Percentiles rank a stretch among this genome's conserved stretches.
These are phyloP conservation scores for Ecliptopera silaceata DNA, from an alignment of 2,888 invertebrate genomes.

Conservation along the genomic window DNA sequence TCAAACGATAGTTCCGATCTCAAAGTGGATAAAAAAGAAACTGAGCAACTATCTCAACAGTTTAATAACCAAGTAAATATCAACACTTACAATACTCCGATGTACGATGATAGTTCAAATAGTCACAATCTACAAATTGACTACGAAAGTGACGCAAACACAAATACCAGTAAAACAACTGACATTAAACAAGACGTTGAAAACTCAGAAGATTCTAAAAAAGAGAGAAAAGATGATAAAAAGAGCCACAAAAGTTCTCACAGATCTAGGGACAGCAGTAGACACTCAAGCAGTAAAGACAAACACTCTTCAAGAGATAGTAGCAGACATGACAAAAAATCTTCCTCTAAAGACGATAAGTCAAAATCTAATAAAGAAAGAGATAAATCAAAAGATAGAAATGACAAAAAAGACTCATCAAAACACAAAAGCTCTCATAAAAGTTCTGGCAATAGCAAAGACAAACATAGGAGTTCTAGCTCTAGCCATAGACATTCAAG, in stretches of 20 bases:
- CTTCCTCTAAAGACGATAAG: constrained; percentile 64
- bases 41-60: constrained; percentile 63
- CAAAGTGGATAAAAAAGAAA: constrained; percentile 60
- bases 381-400: constrained; percentile 60
- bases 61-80: constrained; percentile 71
- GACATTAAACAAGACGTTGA: constrained; percentile 65
- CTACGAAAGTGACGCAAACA: constrained; percentile 75
- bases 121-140: constrained; percentile 73
- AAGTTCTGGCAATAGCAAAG: constrained; percentile 55
- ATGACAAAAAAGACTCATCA: constrained; percentile 69
- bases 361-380: constrained; percentile 65
- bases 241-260: constrained; percentile 70
- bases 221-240: constrained; percentile 64
- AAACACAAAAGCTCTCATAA: constrained; percentile 70
- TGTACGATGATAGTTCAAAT: constrained; percentile 76
- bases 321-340: constrained; percentile 65
- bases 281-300: constrained; percentile 71
- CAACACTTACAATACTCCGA: constrained; percentile 65
- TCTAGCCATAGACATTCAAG: constrained; percentile 63
- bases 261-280: constrained; percentile 67
- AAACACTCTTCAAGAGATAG: constrained; percentile 71
- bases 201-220: constrained; percentile 63
- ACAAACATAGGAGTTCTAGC: constrained; percentile 64
- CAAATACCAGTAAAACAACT: constrained; percentile 60
- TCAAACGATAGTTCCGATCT: constrained; percentile 52